Percentiles rank a stretch among this genome's conserved stretches.
phyloP scores from a whole-genome alignment of 2,113 vertebrate species.

The Baryphthengus martii region DNA sequence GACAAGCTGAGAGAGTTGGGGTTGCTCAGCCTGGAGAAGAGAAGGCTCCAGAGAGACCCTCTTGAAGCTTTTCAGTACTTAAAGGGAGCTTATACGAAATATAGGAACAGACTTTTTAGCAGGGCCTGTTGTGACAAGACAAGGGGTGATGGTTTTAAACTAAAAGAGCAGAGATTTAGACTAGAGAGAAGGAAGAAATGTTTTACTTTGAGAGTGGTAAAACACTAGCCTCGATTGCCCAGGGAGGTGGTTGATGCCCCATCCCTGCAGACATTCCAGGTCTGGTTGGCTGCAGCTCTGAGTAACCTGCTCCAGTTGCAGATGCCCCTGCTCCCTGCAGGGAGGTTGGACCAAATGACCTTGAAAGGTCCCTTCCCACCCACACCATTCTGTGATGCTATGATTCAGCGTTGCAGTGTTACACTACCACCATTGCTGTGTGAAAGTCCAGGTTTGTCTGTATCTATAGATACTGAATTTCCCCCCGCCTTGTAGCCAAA shows the following conservation, averaged over 20 bases:
- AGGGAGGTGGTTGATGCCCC: background rate
- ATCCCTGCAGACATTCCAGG: background rate
- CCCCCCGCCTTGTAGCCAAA: background rate
- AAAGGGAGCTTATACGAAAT: background rate
- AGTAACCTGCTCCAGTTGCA: background rate
- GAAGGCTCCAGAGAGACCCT: background rate
- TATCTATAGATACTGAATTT: background rate
- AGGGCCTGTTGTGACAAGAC: background rate
- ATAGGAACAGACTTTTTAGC: background rate
- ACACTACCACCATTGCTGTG: rapidly evolving
- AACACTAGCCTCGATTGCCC: background rate
- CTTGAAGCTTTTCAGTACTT: background rate
- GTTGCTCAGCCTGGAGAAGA: background rate
- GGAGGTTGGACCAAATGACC: background rate
- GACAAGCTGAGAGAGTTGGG: background rate
- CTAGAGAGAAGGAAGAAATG: background rate
- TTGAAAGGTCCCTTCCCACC: background rate
- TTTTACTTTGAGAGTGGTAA: background rate
- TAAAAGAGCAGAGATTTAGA: background rate
- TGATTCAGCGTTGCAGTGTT: background rate
- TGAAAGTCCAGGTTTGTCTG: background rate
- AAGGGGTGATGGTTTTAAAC: background rate
- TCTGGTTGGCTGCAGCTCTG: background rate
- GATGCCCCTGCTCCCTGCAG: background rate
- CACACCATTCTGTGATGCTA: background rate